These are phyloP conservation scores for Chascanopsetta lugubris DNA, from an alignment of 2,113 vertebrate genomes.

Conservation along the genomic window DNA sequence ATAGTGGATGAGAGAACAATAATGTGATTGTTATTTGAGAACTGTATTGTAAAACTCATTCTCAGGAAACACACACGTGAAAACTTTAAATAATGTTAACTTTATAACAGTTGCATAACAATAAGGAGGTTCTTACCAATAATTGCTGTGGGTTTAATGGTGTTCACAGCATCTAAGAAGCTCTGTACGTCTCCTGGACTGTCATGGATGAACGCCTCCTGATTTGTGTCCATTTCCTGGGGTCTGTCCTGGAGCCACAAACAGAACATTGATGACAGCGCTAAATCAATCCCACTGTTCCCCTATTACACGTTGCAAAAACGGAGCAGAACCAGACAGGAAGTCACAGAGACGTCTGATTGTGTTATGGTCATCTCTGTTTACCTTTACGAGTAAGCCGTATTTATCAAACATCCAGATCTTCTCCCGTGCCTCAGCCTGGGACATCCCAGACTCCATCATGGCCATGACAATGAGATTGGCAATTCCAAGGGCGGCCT, in stretches of 20 bases:
- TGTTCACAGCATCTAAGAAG: slow-evolving; percentile 92
- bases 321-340: slow-evolving; percentile 20
- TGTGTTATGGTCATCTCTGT: slow-evolving; percentile 56
- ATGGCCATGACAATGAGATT: slow-evolving; percentile 97
- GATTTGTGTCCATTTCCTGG: slow-evolving; percentile 84
- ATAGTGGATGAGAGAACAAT: background rate
- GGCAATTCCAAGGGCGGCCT: slow-evolving; percentile 96
- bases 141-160: slow-evolving; percentile 90
- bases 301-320: background rate
- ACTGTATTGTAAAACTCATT: no score
- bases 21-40: background rate
- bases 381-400: slow-evolving; percentile 90
- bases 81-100: no score
- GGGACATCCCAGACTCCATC: slow-evolving; percentile 86
- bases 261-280: background rate
- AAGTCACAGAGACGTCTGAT: slow-evolving; percentile 63
- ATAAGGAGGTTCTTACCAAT: slow-evolving; percentile 81
- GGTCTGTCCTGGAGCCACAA: slow-evolving; percentile 81
- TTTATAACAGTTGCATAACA: background rate
- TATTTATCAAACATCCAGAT: slow-evolving; percentile 97
- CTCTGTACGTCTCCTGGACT: slow-evolving; percentile 83
- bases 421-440: slow-evolving; percentile 84
- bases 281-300: slow-evolving; percentile 1
- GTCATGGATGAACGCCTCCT: slow-evolving; percentile 87
- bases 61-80: no score